A percentile compares a stretch with the other conserved stretches of the same genome.
These are phyloP conservation scores for Orientallactaga bullata DNA, from an alignment of 2,113 vertebrate species.

Conservation along the genomic window DNA sequence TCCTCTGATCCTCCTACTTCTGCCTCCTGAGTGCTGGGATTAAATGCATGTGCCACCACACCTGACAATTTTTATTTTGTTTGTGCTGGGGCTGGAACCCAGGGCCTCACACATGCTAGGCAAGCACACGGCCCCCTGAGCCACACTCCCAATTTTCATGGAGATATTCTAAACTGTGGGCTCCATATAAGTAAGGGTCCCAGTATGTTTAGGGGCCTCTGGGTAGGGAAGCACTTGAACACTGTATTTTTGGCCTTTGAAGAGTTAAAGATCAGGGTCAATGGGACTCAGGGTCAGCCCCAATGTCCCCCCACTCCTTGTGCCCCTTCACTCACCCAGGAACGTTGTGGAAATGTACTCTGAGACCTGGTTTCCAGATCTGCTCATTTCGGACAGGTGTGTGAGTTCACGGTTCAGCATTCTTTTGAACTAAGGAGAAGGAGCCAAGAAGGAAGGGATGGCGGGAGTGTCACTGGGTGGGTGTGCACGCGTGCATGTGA, in stretches of 20 bases:
- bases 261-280: neutral
- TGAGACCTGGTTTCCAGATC: constrained; percentile 97
- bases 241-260: neutral
- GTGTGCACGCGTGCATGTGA: neutral
- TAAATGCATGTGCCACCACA: neutral
- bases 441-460: constrained; percentile 36
- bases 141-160: neutral
- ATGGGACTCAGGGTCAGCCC: neutral
- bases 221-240: neutral
- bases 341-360: constrained; percentile 98
- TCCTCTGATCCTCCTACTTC: too few species aligned
- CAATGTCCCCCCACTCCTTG: neutral
- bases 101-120: neutral
- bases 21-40: neutral
- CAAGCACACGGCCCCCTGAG: neutral
- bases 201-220: neutral
- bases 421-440: constrained; percentile 90
- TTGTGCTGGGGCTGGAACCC: neutral
- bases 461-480: neutral
- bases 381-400: constrained; percentile 97
- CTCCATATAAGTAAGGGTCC: neutral
- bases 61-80: neutral
- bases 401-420: constrained; percentile 97
- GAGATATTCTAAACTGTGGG: neutral
- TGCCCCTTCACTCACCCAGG: constrained; percentile 86